These are phyloP conservation scores for Rhineura floridana DNA, from an alignment of 2,113 vertebrate genomes.

Conservation along the genomic window DNA sequence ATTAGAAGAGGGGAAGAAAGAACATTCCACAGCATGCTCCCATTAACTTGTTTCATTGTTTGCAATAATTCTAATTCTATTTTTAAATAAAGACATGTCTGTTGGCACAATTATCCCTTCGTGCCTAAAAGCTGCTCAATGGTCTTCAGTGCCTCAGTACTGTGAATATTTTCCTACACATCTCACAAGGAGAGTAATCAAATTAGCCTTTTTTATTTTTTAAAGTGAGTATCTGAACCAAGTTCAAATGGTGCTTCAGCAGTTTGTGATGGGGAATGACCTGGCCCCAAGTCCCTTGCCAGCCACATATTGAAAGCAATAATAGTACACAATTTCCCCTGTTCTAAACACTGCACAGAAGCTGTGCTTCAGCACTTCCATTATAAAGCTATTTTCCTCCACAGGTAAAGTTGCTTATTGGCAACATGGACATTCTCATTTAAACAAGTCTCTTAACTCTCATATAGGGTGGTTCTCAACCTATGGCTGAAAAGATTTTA, in stretches of 20 bases:
- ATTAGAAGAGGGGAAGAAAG: not conserved
- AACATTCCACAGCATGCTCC: not conserved
- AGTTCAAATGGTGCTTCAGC: not conserved
- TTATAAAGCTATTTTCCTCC: conserved; percentile 38
- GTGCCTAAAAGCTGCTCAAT: not conserved
- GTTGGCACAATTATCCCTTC: not conserved
- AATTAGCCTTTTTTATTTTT: conserved; percentile 13
- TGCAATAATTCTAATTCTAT: not conserved
- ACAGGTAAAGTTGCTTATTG: conserved; percentile 25
- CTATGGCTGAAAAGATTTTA: conserved; percentile 3
- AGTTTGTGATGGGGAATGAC: not conserved
- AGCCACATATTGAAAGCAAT: not conserved
- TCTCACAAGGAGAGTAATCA: not conserved
- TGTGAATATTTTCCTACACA: fast-evolving
- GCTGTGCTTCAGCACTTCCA: not conserved
- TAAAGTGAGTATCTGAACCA: not conserved
- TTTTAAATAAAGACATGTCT: not conserved
- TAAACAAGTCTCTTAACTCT: conserved; percentile 36
- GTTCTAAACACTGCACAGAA: not conserved
- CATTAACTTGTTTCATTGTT: not conserved
- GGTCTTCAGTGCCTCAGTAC: not conserved
- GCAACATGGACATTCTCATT: conserved; percentile 11
- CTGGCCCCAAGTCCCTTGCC: not conserved
- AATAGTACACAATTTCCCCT: not conserved
- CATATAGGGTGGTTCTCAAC: conserved; percentile 5